A percentile compares a stretch with the other conserved stretches of the same genome.
phyloP scores from a whole-genome alignment of 1,140 invertebrate genomes.

The Asobara japonica region DNA sequence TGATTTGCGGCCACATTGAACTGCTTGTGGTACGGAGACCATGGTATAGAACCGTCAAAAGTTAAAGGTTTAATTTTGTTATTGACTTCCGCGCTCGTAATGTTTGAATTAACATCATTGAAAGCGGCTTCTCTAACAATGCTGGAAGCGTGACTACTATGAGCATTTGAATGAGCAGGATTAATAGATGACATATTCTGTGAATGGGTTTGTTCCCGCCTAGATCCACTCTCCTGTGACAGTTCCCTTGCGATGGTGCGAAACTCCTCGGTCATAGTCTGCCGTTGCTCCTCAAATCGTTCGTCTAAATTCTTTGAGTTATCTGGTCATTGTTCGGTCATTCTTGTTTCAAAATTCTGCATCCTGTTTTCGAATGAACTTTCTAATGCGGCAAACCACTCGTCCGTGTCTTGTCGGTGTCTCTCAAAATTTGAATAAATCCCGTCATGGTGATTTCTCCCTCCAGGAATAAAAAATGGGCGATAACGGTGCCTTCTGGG shows the following conservation, averaged over 20 bases:
- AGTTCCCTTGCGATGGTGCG: neutral
- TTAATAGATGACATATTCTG: neutral
- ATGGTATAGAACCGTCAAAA: neutral
- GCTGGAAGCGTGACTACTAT: neutral
- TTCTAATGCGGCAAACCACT: neutral
- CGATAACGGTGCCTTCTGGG: neutral
- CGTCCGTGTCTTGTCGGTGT: neutral
- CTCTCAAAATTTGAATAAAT: neutral
- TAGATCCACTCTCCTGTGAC: neutral
- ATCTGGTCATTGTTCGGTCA: neutral
- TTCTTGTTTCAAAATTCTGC: neutral
- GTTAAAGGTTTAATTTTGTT: neutral
- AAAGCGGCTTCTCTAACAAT: neutral
- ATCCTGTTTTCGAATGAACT: neutral
- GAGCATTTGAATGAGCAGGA: neutral
- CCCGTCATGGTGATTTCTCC: neutral
- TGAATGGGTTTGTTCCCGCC: neutral
- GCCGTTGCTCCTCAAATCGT: neutral
- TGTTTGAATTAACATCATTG: neutral
- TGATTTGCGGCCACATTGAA: neutral
- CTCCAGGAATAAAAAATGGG: neutral
- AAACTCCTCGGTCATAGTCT: neutral
- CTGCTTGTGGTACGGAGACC: neutral
- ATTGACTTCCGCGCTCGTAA: neutral
- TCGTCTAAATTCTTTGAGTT: neutral